A percentile compares a stretch with the other conserved stretches of the same genome.
phyloP scores from a whole-genome alignment of 1,140 invertebrate species.

The Wasmannia auropunctata region DNA sequence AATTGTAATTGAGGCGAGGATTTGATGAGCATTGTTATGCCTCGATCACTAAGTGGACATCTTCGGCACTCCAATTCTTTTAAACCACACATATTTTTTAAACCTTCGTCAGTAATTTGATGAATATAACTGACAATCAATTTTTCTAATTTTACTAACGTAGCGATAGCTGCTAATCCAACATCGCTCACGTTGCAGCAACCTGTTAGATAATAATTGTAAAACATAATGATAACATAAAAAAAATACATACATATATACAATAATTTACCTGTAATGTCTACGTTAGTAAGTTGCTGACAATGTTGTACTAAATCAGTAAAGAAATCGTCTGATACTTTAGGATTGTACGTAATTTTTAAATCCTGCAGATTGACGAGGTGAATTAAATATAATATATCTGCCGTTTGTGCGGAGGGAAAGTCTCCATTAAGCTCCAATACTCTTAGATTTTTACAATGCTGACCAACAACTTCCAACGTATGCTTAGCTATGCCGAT shows the following conservation, averaged over 20 bases:
- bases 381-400: slow-evolving; percentile 64
- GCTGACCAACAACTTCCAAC: slow-evolving; percentile 64
- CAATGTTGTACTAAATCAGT: slow-evolving; percentile 65
- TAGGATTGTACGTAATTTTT: slow-evolving; percentile 53
- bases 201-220: slow-evolving; percentile 55
- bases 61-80: slow-evolving; percentile 71
- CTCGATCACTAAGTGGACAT: slow-evolving; percentile 69
- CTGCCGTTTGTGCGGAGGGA: background rate
- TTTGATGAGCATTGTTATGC: slow-evolving; percentile 66
- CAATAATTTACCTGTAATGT: slow-evolving; percentile 70
- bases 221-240: background rate
- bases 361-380: slow-evolving; percentile 75
- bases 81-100: slow-evolving; percentile 65
- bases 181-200: slow-evolving; percentile 65
- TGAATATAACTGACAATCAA: slow-evolving; percentile 70
- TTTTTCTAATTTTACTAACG: slow-evolving; percentile 71
- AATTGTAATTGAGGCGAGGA: slow-evolving; percentile 67
- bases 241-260: background rate
- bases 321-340: slow-evolving; percentile 66
- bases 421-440: slow-evolving; percentile 58
- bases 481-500: slow-evolving; percentile 53
- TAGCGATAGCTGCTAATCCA: slow-evolving; percentile 67
- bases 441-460: slow-evolving; percentile 61
- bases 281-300: slow-evolving; percentile 64
- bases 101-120: slow-evolving; percentile 62